Conservation (phyloP, 2,113 vertebrate species). For the Hylia prasina region DNA sequence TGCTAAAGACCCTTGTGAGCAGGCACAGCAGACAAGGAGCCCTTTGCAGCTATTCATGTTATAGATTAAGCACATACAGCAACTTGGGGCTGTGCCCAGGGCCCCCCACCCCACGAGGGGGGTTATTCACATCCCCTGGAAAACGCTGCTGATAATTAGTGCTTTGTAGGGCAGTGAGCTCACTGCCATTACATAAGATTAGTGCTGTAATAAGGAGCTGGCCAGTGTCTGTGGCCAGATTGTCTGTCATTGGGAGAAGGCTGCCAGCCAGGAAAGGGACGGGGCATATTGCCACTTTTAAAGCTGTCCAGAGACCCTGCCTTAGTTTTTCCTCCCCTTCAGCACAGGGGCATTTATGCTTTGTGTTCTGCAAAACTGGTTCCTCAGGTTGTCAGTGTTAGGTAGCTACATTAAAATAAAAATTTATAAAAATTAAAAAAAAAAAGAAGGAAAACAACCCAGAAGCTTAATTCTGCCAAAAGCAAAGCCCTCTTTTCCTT, state of each 20-base stretch:
- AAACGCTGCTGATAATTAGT: slow-evolving; percentile 75
- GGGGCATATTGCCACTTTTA: slow-evolving; percentile 61
- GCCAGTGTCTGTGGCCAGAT: slow-evolving; percentile 60
- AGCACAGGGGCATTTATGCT: not conserved
- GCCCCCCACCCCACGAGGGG: slow-evolving; percentile 50
- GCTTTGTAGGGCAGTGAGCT: slow-evolving; percentile 74
- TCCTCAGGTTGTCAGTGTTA: not conserved
- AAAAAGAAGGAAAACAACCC: not conserved
- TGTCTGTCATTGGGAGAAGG: slow-evolving; percentile 42
- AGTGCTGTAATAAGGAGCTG: slow-evolving; percentile 64
- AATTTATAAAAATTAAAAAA: too few relatives aligned
- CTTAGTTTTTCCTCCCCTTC: slow-evolving; percentile 51
- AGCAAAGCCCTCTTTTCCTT: slow-evolving; percentile 56
- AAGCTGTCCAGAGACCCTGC: slow-evolving; percentile 52
- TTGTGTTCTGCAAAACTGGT: slow-evolving; percentile 19
- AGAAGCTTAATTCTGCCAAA: slow-evolving; percentile 41
- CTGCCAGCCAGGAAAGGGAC: slow-evolving; percentile 64
- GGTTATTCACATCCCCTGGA: slow-evolving; percentile 67
- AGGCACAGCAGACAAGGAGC: slow-evolving; percentile 6
- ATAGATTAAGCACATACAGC: slow-evolving; percentile 49
- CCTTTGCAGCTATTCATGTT: slow-evolving; percentile 32
- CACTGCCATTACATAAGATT: slow-evolving; percentile 74
- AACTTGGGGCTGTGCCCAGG: slow-evolving; percentile 35
- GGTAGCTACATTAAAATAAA: not conserved
- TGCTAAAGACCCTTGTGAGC: slow-evolving; percentile 49